Evolutionary conservation across 2,888 invertebrate genomes (phyloP), one percentile per base, ranked within the genome.

Genomic region (Sycophila texana): DNA sequence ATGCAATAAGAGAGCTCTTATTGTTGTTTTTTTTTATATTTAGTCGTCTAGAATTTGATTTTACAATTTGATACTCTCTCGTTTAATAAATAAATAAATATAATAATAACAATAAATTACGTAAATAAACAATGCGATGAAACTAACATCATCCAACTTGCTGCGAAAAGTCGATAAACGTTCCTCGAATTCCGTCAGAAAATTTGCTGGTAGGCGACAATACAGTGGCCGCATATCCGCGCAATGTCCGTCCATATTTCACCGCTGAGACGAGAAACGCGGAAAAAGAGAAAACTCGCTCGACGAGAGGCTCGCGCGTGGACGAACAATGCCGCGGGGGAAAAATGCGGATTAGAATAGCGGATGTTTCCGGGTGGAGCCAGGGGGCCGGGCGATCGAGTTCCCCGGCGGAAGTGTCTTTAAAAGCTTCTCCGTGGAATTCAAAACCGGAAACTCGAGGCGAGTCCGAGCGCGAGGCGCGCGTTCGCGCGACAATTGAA

Each of bases 401-500:
- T 61, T 61, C 30, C 12, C 61, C 26, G 61, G 79, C 80, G 77
- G 61, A 81, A 81, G 81, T 83, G 81, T 83, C 83, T 83, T 82
- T 82, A 83, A 83, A 83, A 84, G 84, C 82, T 82, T 81, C 67
- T 67, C n/a, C 82, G 72, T 80, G 83, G 83, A 83, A 84, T 82
- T 82, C 82, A 85, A 86, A 86, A 86, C 85, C 85, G 83, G 86
- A 86, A 86, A 86, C 86, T 86, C 82, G 82, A 82, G 83, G 30
- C 53, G 83, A 84, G 86, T 84, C 84, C 84, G 81, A 39, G 84
- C 83, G 83, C 5, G 58, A 13, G 26, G 14, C 7, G 26, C 14
- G 58, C 58, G 83, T n/a, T n/a, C n/a, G n/a, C 83, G 87, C 85
- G 88, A 86, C 87, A 88, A 88, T 88, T 86, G 87, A 88, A 88